phyloP scores from a whole-genome alignment of 2,113 vertebrate genomes.

The Anhinga anhinga region DNA sequence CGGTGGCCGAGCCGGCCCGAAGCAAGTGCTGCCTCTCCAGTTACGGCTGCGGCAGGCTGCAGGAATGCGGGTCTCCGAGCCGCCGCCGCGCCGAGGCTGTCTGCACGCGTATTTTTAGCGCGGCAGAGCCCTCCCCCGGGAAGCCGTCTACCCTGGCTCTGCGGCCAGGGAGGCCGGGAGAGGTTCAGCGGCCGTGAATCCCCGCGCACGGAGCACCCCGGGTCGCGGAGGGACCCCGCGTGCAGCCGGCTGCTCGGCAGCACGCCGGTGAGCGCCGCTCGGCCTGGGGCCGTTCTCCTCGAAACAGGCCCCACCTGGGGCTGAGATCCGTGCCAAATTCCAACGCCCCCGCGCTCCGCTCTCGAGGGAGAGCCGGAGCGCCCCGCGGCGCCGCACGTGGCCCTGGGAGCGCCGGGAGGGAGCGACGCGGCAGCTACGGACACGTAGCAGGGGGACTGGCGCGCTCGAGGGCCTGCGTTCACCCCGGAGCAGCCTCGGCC shows the following conservation, averaged over 20 bases:
- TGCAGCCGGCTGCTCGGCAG: not conserved
- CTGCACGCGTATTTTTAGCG: not conserved
- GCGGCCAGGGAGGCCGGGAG: not conserved
- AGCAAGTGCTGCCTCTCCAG: not conserved
- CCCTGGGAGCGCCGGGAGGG: fast-evolving
- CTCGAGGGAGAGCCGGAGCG: not conserved
- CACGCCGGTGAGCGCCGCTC: not conserved
- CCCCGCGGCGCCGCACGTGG: not conserved
- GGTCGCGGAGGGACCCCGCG: fast-evolving
- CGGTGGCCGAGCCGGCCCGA: fast-evolving
- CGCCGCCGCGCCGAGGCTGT: not conserved
- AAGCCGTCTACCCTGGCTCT: not conserved
- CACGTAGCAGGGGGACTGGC: fast-evolving
- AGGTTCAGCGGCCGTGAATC: not conserved
- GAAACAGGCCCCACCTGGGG: not conserved
- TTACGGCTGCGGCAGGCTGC: not conserved
- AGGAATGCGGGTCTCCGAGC: not conserved
- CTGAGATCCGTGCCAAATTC: not conserved
- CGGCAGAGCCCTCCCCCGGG: not conserved
- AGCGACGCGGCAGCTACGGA: not conserved
- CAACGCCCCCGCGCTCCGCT: not conserved
- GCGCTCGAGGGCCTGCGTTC: fast-evolving
- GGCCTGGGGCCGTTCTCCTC: not conserved
- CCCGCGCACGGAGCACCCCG: not conserved
- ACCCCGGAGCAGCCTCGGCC: not conserved